phyloP scores from a whole-genome alignment of 2,797 vertebrate species.

The Rachycentron canadum region DNA sequence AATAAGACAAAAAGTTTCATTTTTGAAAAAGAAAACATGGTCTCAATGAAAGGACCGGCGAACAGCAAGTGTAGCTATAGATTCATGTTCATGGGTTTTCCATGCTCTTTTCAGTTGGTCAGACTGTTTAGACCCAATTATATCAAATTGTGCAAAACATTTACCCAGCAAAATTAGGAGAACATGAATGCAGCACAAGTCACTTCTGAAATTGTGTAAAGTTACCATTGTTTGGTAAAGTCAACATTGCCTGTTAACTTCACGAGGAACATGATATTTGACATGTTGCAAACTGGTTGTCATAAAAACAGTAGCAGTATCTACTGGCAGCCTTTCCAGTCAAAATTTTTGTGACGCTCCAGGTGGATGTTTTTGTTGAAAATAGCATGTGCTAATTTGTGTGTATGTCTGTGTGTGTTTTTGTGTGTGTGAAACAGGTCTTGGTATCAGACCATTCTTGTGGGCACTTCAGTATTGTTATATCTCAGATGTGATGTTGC shows the following conservation, averaged over 20 bases:
- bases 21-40: background rate
- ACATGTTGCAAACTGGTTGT: background rate
- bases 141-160: slow-evolving; percentile 1
- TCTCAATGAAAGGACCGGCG: background rate
- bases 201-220: background rate
- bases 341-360: no score
- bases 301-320: no score
- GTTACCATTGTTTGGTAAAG: background rate
- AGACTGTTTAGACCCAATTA: background rate
- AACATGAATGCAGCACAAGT: background rate
- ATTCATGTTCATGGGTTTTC: slow-evolving; percentile 6
- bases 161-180: background rate
- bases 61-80: background rate
- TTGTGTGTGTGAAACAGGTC: background rate
- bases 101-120: background rate
- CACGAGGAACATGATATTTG: background rate
- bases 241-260: background rate
- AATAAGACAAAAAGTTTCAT: background rate
- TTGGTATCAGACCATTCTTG: background rate
- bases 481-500: background rate
- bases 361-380: background rate
- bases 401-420: no score
- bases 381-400: no score
- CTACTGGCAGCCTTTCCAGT: no score
- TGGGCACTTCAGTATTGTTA: background rate